These are phyloP conservation scores for Momotus momota DNA, from an alignment of 2,797 vertebrate species.

Conservation along the genomic window DNA sequence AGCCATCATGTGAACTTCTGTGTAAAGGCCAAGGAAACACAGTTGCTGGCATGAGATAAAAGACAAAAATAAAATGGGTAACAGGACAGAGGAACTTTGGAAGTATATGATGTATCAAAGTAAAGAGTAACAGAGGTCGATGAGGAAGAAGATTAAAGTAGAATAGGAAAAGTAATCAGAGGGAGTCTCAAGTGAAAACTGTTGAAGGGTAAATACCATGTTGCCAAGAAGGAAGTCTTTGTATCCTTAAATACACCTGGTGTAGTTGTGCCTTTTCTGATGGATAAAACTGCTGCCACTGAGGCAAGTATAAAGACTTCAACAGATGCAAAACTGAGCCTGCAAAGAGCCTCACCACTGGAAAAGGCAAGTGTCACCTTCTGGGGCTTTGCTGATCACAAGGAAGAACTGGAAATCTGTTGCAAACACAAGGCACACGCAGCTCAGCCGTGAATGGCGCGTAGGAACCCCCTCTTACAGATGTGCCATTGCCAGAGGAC, in stretches of 20 bases:
- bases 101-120: background rate
- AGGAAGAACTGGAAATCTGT: background rate
- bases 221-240: background rate
- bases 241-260: background rate
- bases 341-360: background rate
- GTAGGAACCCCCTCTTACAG: background rate
- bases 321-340: background rate
- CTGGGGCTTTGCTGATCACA: background rate
- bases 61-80: background rate
- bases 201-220: background rate
- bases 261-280: background rate
- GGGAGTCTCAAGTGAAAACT: background rate
- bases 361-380: background rate
- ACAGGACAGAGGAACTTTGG: background rate
- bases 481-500: background rate
- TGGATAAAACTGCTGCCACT: background rate
- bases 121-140: background rate
- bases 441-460: background rate
- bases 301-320: background rate
- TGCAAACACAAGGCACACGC: rapidly evolving
- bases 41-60: background rate
- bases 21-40: background rate
- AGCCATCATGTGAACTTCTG: background rate
- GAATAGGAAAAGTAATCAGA: background rate
- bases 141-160: constrained; percentile 9